Percentiles rank a stretch among this genome's conserved stretches.
These are phyloP conservation scores for Allophyes oxyacanthae DNA, from an alignment of 2,888 invertebrate genomes.

Conservation along the genomic window DNA sequence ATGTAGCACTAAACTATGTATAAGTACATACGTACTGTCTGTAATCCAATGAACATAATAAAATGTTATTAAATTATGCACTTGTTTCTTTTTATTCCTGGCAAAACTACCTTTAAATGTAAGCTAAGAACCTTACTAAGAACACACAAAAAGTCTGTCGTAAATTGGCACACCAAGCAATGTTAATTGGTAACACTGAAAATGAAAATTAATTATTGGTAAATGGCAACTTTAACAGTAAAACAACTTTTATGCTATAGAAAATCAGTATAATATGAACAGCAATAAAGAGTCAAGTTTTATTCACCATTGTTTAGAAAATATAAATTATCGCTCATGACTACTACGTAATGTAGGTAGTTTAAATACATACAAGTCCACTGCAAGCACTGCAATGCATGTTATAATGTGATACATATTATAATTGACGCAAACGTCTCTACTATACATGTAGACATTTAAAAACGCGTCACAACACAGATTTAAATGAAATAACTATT, in stretches of 20 bases:
- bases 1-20: constrained; percentile 41
- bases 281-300: constrained; percentile 23
- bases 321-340: too few relatives aligned
- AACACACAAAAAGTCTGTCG: too few relatives aligned
- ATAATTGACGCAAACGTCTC: not conserved
- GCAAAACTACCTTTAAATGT: not conserved
- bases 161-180: too few relatives aligned
- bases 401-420: too few relatives aligned
- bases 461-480: constrained; percentile 1
- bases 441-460: not conserved
- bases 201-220: too few relatives aligned
- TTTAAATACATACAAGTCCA: too few relatives aligned
- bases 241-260: constrained; percentile 27
- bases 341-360: too few relatives aligned
- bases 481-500: constrained; percentile 3
- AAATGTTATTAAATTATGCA: constrained; percentile 33
- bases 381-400: too few relatives aligned
- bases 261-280: constrained; percentile 43
- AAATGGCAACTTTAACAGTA: constrained; percentile 4
- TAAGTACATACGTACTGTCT: constrained; percentile 36
- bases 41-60: constrained; percentile 43
- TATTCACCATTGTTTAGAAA: constrained; percentile 1
- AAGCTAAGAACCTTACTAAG: too few relatives aligned
- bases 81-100: constrained; percentile 20
- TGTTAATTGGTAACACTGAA: too few relatives aligned